Base-by-base conservation (phyloP, 2,888 invertebrate genomes). In the Aspidapion aeneum region DNA sequence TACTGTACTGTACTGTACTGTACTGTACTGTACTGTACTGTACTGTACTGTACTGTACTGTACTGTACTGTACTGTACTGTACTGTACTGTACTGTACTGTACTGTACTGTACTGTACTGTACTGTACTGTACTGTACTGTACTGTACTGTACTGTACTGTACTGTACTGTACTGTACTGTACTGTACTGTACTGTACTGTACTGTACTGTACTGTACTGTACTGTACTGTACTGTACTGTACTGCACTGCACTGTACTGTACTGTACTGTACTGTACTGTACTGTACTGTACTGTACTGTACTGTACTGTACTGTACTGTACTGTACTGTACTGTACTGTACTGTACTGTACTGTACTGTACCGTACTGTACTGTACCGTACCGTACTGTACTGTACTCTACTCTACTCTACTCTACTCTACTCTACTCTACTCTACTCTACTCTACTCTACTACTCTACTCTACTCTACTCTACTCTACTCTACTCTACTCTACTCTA, bases 151-250 rank as follows among this genome's bases (percentile, higher is more conserved):
- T 5, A 18, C 21, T 56, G 20, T 5, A 18, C 21, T 56, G 20
- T 56, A 18, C 21, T 56, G 20, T 56, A 18, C 21, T 56, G 20
- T 56, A 18, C 21, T 56, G 20, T 56, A 18, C 21, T 56, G 20
- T 56, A 18, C 21, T 56, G 20, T 56, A 18, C 21, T 56, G 20
- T 56, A 18, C 21, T 56, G 20, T 56, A 7, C 35, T 35, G 35
- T 35, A 7, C 35, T 35, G 35, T 35, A 50, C 51, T 58, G 9
- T 49, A 50, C 51, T 58, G 18, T 49, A 50, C 51, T 58, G 18
- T 58, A 17, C 58, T 58, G 21, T 58, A 17, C 58, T 58, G 21
- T 58, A 17, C 58, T 58, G 20, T 58, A 17, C 58, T 58, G 20
- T 58, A 17, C 58, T 58, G 20, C 50, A 17, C 58, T 58, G 20